Conservation (phyloP, 1,140 invertebrate species). For the Drosophila melanica region DNA sequence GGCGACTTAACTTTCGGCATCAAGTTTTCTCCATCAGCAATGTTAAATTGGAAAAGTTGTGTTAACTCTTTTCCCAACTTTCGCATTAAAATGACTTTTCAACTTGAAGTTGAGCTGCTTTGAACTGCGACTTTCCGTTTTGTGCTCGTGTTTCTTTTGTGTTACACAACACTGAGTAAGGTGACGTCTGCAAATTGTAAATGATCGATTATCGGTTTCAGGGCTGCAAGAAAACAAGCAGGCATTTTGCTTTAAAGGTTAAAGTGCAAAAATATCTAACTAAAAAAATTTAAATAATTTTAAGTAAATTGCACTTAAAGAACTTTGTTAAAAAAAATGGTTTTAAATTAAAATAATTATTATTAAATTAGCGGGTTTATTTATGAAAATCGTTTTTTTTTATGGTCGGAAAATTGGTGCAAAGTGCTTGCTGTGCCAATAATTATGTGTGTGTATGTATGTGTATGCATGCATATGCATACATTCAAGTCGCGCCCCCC, state of each 20-base stretch:
- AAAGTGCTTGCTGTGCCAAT: no score
- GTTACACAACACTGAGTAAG: background rate
- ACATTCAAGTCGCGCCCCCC: background rate
- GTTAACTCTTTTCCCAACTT: background rate
- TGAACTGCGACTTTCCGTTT: background rate
- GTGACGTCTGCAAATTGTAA: no score
- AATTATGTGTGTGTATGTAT: background rate
- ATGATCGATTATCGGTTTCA: background rate
- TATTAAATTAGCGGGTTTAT: no score
- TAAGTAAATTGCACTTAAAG: no score
- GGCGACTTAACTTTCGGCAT: slow-evolving; percentile 3
- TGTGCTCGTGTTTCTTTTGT: background rate
- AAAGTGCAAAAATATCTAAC: no score
- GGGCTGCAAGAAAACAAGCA: slow-evolving; percentile 3
- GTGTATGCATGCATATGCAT: background rate
- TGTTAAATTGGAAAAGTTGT: slow-evolving; percentile 25
- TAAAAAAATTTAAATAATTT: no score
- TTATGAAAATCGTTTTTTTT: no score
- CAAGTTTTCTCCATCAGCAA: slow-evolving; percentile 7
- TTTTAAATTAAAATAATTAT: no score
- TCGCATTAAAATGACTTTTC: background rate
- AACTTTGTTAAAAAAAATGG: no score
- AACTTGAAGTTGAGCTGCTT: background rate
- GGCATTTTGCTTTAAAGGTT: no score
- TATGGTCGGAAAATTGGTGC: no score